phyloP scores from a whole-genome alignment of 1,140 invertebrate species.

The Heliconius himera region DNA sequence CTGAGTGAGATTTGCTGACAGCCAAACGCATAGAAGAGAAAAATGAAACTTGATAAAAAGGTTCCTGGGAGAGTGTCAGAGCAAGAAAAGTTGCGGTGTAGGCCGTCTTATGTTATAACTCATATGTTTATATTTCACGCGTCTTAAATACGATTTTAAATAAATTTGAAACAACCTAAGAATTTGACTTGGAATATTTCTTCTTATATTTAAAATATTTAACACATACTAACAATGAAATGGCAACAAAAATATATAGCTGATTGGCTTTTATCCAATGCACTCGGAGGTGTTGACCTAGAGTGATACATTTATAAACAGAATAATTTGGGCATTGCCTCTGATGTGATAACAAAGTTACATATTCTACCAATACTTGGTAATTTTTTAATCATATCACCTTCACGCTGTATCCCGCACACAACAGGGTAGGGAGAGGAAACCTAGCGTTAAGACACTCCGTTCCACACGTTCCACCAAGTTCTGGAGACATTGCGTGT shows the following conservation, averaged over 20 bases:
- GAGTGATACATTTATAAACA: constrained; percentile 40
- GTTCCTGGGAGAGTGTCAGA: no score
- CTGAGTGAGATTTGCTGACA: no score
- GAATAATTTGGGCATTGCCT: constrained; percentile 19
- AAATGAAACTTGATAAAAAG: no score
- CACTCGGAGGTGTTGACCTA: constrained; percentile 35
- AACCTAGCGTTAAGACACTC: no score
- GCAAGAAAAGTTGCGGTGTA: no score
- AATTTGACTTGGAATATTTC: not conserved
- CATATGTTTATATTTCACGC: not conserved
- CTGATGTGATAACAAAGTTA: constrained; percentile 1
- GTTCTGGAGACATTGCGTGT: no score
- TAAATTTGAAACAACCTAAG: not conserved
- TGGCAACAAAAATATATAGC: constrained; percentile 31
- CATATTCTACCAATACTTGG: not conserved
- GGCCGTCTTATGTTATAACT: no score
- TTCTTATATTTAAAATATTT: not conserved
- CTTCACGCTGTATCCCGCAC: no score
- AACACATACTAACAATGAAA: not conserved
- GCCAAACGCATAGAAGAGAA: no score
- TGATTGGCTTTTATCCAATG: constrained; percentile 39
- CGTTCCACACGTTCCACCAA: no score
- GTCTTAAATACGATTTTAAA: not conserved
- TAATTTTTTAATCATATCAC: no score
- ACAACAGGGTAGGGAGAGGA: no score